phyloP scores from a whole-genome alignment of 2,113 vertebrate genomes.

The Anseranas semipalmata region DNA sequence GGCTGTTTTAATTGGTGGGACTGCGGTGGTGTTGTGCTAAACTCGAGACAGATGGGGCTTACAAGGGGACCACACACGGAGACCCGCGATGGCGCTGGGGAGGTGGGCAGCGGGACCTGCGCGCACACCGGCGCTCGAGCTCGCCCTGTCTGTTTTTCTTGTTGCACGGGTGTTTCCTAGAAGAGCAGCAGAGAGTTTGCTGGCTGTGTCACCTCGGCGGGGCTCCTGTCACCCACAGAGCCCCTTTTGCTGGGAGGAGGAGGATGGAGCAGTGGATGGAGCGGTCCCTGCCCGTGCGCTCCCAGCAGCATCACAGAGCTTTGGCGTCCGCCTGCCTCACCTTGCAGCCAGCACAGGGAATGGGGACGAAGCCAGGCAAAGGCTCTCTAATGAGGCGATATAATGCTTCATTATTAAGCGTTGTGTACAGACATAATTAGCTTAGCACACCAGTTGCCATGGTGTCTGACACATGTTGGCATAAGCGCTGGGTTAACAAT shows the following conservation, averaged over 20 bases:
- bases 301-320: not conserved
- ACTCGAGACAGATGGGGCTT: slow-evolving; percentile 76
- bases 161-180: rapidly evolving
- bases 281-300: not conserved
- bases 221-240: not conserved
- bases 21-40: slow-evolving; percentile 57
- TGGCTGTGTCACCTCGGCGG: rapidly evolving
- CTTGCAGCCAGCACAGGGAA: not conserved
- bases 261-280: not conserved
- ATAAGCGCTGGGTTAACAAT: not conserved
- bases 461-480: not conserved
- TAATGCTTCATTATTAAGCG: not conserved
- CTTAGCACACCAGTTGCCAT: not conserved
- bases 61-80: slow-evolving; percentile 59
- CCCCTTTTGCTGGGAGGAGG: not conserved
- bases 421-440: not conserved
- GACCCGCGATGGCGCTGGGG: slow-evolving; percentile 38
- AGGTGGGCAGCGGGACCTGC: not conserved
- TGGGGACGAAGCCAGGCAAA: not conserved
- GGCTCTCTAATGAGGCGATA: not conserved
- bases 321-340: not conserved
- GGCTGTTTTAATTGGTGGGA: slow-evolving; percentile 59
- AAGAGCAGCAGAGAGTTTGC: not conserved
- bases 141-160: not conserved
- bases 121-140: not conserved